Conservation (phyloP, 2,888 invertebrate genomes). For the Polydrusus pterygomalis region DNA sequence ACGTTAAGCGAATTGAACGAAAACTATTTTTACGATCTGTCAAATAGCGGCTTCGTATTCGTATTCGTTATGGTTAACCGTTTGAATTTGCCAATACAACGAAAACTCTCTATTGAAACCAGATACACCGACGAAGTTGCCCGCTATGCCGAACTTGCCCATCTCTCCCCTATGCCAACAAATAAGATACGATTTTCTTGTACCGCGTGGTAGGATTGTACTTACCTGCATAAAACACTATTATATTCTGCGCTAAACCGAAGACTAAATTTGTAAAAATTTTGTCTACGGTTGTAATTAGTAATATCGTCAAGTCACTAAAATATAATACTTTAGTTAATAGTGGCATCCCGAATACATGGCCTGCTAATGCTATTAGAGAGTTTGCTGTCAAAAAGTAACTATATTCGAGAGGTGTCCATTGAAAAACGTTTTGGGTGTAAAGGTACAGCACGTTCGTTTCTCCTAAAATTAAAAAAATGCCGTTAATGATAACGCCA, state of each 20-base stretch:
- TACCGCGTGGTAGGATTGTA: no score
- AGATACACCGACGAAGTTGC: no score
- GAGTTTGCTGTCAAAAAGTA: conserved; percentile 76
- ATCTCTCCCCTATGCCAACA: no score
- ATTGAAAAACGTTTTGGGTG: conserved; percentile 76
- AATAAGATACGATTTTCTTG: no score
- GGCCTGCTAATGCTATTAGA: conserved; percentile 66
- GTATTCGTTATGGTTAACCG: no score
- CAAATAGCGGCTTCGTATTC: no score
- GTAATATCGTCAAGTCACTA: conserved; percentile 68
- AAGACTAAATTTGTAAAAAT: conserved; percentile 69
- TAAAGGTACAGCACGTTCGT: conserved; percentile 77
- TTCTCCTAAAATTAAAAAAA: conserved; percentile 73
- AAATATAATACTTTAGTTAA: conserved; percentile 67
- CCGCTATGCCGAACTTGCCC: no score
- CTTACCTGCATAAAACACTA: conserved; percentile 70
- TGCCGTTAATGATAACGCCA: no score
- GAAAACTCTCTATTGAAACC: no score
- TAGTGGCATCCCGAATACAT: conserved; percentile 64
- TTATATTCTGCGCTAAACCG: conserved; percentile 64
- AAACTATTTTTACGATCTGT: no score
- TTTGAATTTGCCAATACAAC: no score
- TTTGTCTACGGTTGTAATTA: conserved; percentile 70
- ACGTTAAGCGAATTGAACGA: no score
- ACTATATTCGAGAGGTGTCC: conserved; percentile 78